Evolutionary conservation across 30 jellyfish, hydroid and myxozoan species (phyloP), one percentile per base, ranked within the genome.

Genomic region (Hydractinia symbiolongicarpus): DNA sequence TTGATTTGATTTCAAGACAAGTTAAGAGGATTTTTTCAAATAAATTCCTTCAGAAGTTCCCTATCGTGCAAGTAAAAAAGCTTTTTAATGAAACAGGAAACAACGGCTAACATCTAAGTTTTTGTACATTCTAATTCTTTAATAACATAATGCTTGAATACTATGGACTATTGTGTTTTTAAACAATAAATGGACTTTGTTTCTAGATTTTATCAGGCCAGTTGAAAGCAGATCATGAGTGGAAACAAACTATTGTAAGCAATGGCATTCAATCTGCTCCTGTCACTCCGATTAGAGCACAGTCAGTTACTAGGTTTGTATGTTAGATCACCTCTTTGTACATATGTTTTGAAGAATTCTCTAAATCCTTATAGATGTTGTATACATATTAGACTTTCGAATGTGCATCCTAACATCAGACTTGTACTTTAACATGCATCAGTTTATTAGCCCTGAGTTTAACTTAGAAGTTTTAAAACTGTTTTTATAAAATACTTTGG

Each of bases 201-300:
- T 79, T 78, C 7, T 53, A 79, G 87, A 14, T 79, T 19, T 50
- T 79, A 51, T n/a, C 87, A 11, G 83, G 53, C 6, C 87, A 61
- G 16, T 1, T 79, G 16, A 9, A 51, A 64, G 40, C 19, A n/a
- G 84, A 51, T 8, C 61, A 83, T 9, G 84, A 55, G 4, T 8
- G 19, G 10, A 10, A 16, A 5, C 3, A 16, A 79, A 79, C 71
- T 52, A 20, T 16, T 44, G 40, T 83, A 78, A 83, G 84, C 15
- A 17, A 67, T 15, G 87, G 87, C 50, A 49, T 66, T 61, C 81
- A 79, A 15, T 79, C 87, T 13, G 81, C 87, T 8, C 87, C 87
- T 44, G 67, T 50, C 53, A 79, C 87, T 19, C 87, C 87, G 21
- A 8, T 72, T 8, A 10, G 81, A 72, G 51, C n/a, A 60, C n/a